Evolutionary conservation across 2,888 invertebrate genomes (phyloP).

Genomic region (Brachypterus glaber): DNA sequence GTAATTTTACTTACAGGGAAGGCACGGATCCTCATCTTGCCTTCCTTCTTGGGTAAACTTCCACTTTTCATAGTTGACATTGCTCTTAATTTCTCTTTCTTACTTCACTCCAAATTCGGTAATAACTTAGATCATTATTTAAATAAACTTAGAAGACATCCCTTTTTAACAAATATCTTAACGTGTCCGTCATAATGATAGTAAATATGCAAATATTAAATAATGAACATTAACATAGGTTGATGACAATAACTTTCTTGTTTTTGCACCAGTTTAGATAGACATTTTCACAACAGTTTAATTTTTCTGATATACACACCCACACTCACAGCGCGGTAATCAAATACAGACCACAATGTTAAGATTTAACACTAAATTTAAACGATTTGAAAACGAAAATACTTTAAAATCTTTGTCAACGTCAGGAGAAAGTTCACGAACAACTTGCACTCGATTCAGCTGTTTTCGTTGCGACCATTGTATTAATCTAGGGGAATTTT

Average conservation of each 20-base stretch:
- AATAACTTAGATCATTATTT: slow-evolving; percentile 24
- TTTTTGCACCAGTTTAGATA: slow-evolving; percentile 20
- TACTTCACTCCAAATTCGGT: slow-evolving; percentile 31
- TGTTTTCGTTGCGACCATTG: slow-evolving; percentile 3
- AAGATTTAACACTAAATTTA: too few relatives aligned
- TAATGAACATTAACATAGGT: neutral
- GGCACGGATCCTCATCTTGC: slow-evolving; percentile 96
- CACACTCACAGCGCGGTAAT: too few relatives aligned
- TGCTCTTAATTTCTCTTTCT: slow-evolving; percentile 25
- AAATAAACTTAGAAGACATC: slow-evolving; percentile 17
- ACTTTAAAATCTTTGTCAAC: slow-evolving; percentile 6
- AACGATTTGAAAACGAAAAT: neutral
- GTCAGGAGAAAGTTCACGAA: slow-evolving; percentile 15
- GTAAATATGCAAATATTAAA: slow-evolving; percentile 11
- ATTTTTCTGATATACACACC: too few relatives aligned
- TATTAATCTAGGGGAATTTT: too few relatives aligned
- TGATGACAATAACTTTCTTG: slow-evolving; percentile 6
- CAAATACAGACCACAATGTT: too few relatives aligned
- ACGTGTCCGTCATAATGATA: slow-evolving; percentile 18
- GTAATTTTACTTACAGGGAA: slow-evolving; percentile 81
- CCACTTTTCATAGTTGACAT: slow-evolving; percentile 59
- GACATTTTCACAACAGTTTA: slow-evolving; percentile 19
- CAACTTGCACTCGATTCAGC: slow-evolving; percentile 4
- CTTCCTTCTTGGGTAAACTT: slow-evolving; percentile 78
- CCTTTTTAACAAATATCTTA: slow-evolving; percentile 14